Evolutionary conservation across 2,888 invertebrate genomes (phyloP).

Genomic region (Girardia tigrina): DNA sequence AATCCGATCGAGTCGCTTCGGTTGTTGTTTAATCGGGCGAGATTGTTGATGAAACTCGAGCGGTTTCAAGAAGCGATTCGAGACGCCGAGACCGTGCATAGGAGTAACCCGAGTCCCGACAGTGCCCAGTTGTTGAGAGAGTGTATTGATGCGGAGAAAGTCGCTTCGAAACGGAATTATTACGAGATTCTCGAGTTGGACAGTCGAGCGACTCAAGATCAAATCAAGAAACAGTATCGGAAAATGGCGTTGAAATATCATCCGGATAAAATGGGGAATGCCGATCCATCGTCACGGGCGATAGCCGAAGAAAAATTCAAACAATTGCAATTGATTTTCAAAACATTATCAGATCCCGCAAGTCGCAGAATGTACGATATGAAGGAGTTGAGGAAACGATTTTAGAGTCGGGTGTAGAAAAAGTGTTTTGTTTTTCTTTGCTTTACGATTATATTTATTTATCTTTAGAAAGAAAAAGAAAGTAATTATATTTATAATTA

Average conservation of each 20-base stretch:
- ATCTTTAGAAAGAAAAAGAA: too few relatives aligned
- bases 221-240: not conserved
- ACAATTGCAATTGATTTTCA: not conserved
- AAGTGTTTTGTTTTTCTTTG: too few relatives aligned
- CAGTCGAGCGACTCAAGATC: not conserved
- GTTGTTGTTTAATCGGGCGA: not conserved
- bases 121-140: not conserved
- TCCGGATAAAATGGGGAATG: not conserved
- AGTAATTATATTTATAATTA: too few relatives aligned
- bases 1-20: not conserved
- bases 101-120: not conserved
- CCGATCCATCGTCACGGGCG: not conserved
- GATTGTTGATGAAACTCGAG: not conserved
- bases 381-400: too few relatives aligned
- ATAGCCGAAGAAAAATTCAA: not conserved
- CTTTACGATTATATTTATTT: too few relatives aligned
- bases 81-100: not conserved
- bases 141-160: not conserved
- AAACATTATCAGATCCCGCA: not conserved
- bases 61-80: not conserved
- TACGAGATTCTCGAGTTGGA: not conserved
- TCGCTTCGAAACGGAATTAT: not conserved
- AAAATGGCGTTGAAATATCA: not conserved
- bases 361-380: not conserved
- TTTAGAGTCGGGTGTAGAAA: too few relatives aligned